Percentiles rank a stretch among this genome's conserved stretches.
Conservation (phyloP, 2,888 invertebrate species). For the Dastarcus helophoroides region DNA sequence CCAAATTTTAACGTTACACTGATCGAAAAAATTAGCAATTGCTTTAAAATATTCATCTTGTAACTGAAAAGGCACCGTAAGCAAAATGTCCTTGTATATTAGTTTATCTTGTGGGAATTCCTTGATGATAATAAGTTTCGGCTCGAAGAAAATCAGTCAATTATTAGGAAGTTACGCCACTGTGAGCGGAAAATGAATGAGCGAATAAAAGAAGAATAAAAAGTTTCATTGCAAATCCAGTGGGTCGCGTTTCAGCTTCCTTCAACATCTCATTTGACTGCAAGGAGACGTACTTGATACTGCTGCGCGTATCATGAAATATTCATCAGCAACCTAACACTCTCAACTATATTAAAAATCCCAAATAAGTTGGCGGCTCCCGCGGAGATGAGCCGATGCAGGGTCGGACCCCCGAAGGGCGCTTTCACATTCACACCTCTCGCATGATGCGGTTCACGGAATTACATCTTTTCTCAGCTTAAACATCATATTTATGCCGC, state of each 20-base stretch:
- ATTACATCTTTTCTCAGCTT: slow-evolving; percentile 15
- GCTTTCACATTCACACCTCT: slow-evolving; percentile 24
- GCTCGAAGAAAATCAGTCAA: too few species aligned
- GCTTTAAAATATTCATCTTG: too few species aligned
- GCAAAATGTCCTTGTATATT: too few species aligned
- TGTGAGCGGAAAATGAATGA: slow-evolving; percentile 30
- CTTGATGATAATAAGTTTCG: slow-evolving; percentile 36
- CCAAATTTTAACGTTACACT: too few species aligned
- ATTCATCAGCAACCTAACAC: slow-evolving; percentile 38
- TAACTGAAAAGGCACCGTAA: too few species aligned
- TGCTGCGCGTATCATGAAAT: slow-evolving; percentile 38
- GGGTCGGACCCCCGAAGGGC: slow-evolving; percentile 24
- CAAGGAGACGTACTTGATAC: slow-evolving; percentile 31
- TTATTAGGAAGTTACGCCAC: too few species aligned
- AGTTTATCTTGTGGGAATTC: too few species aligned
- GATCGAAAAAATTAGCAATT: too few species aligned
- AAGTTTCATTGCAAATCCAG: slow-evolving; percentile 33
- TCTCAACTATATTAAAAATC: slow-evolving; percentile 40
- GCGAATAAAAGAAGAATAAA: slow-evolving; percentile 33
- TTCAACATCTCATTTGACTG: slow-evolving; percentile 23
- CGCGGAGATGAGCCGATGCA: slow-evolving; percentile 16
- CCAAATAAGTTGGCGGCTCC: slow-evolving; percentile 33
- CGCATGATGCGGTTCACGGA: slow-evolving; percentile 11
- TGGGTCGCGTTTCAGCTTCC: slow-evolving; percentile 28
- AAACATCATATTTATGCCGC: too few species aligned